A percentile compares a stretch with the other conserved stretches of the same genome.
phyloP scores from a whole-genome alignment of 2,797 vertebrate species.

The Acrossocheilus fasciatus region DNA sequence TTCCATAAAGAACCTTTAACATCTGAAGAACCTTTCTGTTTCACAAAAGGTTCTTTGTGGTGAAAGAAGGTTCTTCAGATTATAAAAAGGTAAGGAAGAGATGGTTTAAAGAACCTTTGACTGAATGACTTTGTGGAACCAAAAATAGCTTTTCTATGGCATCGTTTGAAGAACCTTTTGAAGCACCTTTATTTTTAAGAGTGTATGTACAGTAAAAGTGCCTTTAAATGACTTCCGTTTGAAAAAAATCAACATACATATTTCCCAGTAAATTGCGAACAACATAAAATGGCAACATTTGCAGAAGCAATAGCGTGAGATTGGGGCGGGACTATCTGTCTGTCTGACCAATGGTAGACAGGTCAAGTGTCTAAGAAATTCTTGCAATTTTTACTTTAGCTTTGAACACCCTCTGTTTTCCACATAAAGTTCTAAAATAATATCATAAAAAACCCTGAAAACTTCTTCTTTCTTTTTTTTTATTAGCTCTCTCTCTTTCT shows the following conservation, averaged over 20 bases:
- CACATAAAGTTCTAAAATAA: not conserved
- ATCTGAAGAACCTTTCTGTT: no score
- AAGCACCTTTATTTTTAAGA: no score
- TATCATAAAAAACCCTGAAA: not conserved
- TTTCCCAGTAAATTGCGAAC: not conserved
- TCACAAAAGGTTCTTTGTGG: no score
- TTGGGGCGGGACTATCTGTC: not conserved
- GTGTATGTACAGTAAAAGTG: not conserved
- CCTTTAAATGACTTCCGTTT: not conserved
- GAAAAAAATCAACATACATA: not conserved
- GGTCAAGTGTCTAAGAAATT: not conserved
- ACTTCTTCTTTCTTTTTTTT: not conserved
- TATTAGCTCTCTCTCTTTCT: not conserved
- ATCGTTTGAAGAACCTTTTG: no score
- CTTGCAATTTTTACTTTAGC: not conserved
- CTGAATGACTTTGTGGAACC: no score
- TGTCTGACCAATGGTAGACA: not conserved
- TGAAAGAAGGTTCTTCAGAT: no score
- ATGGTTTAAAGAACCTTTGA: no score
- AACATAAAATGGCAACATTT: not conserved
- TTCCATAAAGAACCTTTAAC: no score
- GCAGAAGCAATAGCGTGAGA: not conserved
- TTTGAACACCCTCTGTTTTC: not conserved
- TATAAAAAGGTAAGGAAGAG: no score
- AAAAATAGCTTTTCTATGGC: no score